phyloP scores from a whole-genome alignment of 2,113 vertebrate genomes.

The Ancistrus triradiatus region DNA sequence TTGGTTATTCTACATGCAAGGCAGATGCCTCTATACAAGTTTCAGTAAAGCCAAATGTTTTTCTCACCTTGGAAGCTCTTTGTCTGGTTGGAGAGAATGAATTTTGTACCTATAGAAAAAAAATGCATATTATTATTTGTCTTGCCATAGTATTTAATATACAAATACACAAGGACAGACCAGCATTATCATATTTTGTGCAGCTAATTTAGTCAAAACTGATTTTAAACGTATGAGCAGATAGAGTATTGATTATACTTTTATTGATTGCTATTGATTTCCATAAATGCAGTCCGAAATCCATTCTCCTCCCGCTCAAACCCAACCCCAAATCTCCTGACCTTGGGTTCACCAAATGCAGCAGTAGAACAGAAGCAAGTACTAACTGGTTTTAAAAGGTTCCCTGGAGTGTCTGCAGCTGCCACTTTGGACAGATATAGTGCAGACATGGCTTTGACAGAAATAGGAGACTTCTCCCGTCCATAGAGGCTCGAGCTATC shows the following conservation, averaged over 20 bases:
- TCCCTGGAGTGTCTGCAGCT: slow-evolving; percentile 46
- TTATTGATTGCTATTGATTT: no score
- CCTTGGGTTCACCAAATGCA: slow-evolving; percentile 6
- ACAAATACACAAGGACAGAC: neutral
- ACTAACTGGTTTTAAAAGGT: slow-evolving; percentile 53
- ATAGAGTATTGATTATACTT: no score
- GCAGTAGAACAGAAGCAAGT: slow-evolving; percentile 25
- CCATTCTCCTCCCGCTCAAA: no score
- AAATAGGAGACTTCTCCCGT: slow-evolving; percentile 56
- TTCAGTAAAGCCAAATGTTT: neutral
- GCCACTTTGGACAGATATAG: slow-evolving; percentile 66
- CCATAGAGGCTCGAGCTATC: slow-evolving; percentile 46
- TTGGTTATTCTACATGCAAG: neutral
- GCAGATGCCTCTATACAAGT: no score
- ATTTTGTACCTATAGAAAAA: slow-evolving; percentile 50
- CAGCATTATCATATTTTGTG: no score
- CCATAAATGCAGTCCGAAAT: no score
- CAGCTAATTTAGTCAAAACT: no score
- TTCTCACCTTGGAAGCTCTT: slow-evolving; percentile 59
- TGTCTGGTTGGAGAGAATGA: slow-evolving; percentile 35
- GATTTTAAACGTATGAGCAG: no score
- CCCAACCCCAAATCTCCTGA: no score
- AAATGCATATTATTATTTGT: neutral
- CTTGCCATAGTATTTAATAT: neutral
- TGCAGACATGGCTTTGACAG: slow-evolving; percentile 68